Percentiles rank a stretch among this genome's conserved stretches.
Evolutionary conservation across 2,888 invertebrate species (phyloP).

Genomic region (Lacanobia wlatinum): DNA sequence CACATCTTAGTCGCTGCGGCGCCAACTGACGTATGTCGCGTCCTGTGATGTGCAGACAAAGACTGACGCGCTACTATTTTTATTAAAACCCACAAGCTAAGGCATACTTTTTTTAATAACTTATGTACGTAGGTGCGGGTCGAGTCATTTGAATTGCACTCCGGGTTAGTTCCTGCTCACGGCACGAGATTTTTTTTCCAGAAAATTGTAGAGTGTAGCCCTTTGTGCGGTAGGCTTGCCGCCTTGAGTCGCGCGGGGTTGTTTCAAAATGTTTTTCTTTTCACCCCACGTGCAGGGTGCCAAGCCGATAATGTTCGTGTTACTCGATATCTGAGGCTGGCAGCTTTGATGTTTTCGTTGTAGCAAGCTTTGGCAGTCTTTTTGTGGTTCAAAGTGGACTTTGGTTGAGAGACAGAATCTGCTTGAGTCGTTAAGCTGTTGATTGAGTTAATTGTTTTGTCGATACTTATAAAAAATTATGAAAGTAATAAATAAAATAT

Average conservation of each 20-base stretch:
- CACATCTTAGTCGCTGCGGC: conserved; percentile 84
- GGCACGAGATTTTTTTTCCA: conserved; percentile 82
- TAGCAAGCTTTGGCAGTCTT: not conserved
- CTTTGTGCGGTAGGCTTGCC: conserved; percentile 82
- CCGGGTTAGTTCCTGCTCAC: conserved; percentile 75
- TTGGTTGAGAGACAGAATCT: no score
- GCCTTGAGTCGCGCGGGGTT: conserved; percentile 78
- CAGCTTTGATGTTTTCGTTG: conserved; percentile 1
- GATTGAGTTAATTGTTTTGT: not conserved
- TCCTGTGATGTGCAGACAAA: conserved; percentile 89
- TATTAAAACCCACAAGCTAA: conserved; percentile 89
- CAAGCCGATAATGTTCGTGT: conserved; percentile 45
- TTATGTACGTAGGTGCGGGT: conserved; percentile 84
- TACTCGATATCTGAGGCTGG: conserved; percentile 33
- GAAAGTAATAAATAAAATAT: not conserved
- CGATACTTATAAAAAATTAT: not conserved
- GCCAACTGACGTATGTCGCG: conserved; percentile 86
- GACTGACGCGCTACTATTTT: conserved; percentile 89
- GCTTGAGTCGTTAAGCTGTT: not conserved
- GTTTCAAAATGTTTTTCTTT: conserved; percentile 71
- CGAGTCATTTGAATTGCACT: conserved; percentile 81
- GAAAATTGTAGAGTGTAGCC: conserved; percentile 83
- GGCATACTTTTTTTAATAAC: conserved; percentile 90
- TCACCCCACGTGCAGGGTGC: conserved; percentile 44
- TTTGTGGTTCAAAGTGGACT: not conserved